Conservation (phyloP, 1,140 invertebrate genomes). For the Venturia canescens region DNA sequence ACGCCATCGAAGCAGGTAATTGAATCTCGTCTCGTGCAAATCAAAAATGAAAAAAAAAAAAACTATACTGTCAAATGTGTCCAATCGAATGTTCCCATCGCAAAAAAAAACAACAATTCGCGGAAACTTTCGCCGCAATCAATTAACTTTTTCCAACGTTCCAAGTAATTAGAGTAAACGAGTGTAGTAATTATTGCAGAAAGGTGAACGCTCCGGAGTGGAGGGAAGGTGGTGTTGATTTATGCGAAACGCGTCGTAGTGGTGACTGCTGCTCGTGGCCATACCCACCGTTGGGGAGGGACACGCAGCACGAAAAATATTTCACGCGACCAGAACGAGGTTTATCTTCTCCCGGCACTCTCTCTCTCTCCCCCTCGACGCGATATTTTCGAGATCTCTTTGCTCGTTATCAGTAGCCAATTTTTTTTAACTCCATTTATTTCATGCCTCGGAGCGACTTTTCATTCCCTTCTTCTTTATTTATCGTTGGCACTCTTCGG, state of each 20-base stretch:
- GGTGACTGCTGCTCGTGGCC: constrained; percentile 25
- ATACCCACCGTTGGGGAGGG: constrained; percentile 1
- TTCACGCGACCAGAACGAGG: constrained; percentile 44
- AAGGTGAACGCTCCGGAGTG: neutral
- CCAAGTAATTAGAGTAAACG: constrained; percentile 35
- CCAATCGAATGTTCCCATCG: too few species aligned
- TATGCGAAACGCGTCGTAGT: constrained; percentile 43
- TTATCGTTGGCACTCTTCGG: constrained; percentile 63
- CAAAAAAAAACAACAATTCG: neutral
- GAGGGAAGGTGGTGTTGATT: constrained; percentile 43
- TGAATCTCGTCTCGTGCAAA: too few species aligned
- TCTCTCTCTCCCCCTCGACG: neutral
- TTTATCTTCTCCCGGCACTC: constrained; percentile 41
- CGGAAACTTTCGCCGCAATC: too few species aligned
- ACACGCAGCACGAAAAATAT: constrained; percentile 49
- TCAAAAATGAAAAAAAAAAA: too few species aligned
- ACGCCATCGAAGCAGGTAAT: too few species aligned
- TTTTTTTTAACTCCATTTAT: constrained; percentile 65
- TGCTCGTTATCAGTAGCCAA: constrained; percentile 43
- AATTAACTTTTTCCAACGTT: neutral
- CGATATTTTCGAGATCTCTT: neutral
- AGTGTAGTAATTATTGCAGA: constrained; percentile 41
- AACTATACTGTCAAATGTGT: too few species aligned
- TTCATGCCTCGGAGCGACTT: constrained; percentile 66
- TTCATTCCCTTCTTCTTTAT: constrained; percentile 72